Conservation (phyloP, 2,888 invertebrate species). For the Sarcophaga variegata region DNA sequence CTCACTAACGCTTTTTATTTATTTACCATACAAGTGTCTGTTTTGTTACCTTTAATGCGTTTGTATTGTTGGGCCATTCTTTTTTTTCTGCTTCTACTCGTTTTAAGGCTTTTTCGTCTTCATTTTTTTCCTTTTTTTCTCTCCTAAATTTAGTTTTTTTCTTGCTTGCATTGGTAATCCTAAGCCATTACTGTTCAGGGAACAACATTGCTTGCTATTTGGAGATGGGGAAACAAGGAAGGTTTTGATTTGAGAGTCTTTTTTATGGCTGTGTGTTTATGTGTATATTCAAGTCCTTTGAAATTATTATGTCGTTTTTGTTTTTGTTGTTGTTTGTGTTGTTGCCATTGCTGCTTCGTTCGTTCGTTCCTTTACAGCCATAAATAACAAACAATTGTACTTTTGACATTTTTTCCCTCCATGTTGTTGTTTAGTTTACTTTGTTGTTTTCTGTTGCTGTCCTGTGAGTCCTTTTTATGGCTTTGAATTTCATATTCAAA, state of each 20-base stretch:
- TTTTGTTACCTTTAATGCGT: conserved; percentile 48
- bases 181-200: too few species aligned
- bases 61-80: conserved; percentile 36
- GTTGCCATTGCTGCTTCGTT: conserved; percentile 10
- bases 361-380: conserved; percentile 71
- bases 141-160: not conserved
- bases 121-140: conserved; percentile 17
- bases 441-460: conserved; percentile 47
- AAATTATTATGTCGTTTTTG: conserved; percentile 52
- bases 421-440: conserved; percentile 70
- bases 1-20: not conserved
- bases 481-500: conserved; percentile 49
- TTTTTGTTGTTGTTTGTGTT: not conserved
- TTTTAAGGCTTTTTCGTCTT: too few species aligned
- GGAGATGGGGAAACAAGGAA: too few species aligned
- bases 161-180: not conserved
- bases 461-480: conserved; percentile 36
- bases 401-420: conserved; percentile 71
- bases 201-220: too few species aligned
- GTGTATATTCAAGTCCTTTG: conserved; percentile 68
- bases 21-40: conserved; percentile 41
- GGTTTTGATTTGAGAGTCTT: conserved; percentile 20
- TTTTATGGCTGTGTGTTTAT: conserved; percentile 45
- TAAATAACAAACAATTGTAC: conserved; percentile 77
- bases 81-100: not conserved